phyloP scores from a whole-genome alignment of 2,113 vertebrate genomes.

The Malaclemys terrapin region DNA sequence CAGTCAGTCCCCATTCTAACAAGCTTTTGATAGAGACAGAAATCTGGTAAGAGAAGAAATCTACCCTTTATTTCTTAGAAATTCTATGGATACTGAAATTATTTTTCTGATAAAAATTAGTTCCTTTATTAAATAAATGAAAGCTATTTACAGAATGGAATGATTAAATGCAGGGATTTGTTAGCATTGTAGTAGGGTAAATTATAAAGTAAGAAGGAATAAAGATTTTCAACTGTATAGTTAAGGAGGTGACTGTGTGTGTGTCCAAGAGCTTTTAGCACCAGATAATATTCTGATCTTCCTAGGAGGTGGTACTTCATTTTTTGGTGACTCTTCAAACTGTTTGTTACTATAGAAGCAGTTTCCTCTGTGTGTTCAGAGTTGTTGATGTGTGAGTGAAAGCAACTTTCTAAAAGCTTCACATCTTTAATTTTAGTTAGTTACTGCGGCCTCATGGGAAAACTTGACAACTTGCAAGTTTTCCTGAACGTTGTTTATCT shows the following conservation, averaged over 20 bases:
- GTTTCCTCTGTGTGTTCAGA: not conserved
- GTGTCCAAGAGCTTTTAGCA: not conserved
- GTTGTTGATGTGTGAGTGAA: not conserved
- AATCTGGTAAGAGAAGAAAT: not conserved
- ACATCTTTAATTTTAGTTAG: not conserved
- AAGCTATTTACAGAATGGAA: not conserved
- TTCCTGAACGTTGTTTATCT: not conserved
- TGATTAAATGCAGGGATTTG: not conserved
- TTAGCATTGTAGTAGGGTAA: not conserved
- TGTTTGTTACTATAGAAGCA: not conserved
- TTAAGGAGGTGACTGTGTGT: not conserved
- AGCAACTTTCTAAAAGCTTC: not conserved
- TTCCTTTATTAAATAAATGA: not conserved
- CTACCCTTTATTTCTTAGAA: not conserved
- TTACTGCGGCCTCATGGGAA: not conserved
- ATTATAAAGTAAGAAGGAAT: not conserved
- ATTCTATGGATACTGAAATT: not conserved
- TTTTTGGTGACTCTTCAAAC: not conserved
- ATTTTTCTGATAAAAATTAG: not conserved
- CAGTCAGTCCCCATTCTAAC: not conserved
- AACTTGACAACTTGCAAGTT: not conserved
- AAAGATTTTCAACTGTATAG: not conserved
- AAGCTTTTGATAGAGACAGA: not conserved
- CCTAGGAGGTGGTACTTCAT: not conserved
- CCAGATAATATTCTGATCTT: not conserved